Percentiles rank a stretch among this genome's conserved stretches.
Evolutionary conservation across 1,140 invertebrate genomes (phyloP).

Genomic region (Drosophila ohnishii): DNA sequence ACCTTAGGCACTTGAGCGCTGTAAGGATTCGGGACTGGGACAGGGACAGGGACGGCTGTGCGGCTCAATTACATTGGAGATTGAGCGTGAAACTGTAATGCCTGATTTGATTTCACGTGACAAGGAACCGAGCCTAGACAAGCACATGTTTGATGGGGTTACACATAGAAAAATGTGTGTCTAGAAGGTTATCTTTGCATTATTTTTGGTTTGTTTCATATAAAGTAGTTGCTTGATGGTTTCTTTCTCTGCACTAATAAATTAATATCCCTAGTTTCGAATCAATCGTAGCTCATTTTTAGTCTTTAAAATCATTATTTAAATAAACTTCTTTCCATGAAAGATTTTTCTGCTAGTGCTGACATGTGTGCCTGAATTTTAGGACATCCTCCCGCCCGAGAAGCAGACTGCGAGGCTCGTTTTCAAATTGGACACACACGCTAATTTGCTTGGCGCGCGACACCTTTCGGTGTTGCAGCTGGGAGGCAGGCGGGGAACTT

Average conservation of each 20-base stretch:
- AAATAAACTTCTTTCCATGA: not conserved
- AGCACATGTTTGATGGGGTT: constrained; percentile 1
- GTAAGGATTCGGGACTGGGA: constrained; percentile 24
- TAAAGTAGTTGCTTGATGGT: not conserved
- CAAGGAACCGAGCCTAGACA: constrained; percentile 50
- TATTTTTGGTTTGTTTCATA: not conserved
- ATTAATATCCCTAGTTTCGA: not conserved
- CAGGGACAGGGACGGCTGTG: constrained; percentile 64
- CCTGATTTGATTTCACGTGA: constrained; percentile 80
- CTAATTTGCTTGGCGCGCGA: constrained; percentile 80
- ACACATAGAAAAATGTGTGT: constrained; percentile 18
- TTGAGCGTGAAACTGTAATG: constrained; percentile 80
- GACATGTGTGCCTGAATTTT: constrained; percentile 5
- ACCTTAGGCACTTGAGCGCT: constrained; percentile 15
- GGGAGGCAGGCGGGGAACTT: not conserved
- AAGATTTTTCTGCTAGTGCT: constrained; percentile 14
- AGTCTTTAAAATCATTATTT: not conserved
- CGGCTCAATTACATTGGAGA: constrained; percentile 74
- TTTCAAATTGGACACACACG: constrained; percentile 75
- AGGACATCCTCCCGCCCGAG: constrained; percentile 30
- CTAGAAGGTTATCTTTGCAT: not conserved
- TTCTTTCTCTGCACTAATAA: not conserved
- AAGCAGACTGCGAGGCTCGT: constrained; percentile 52
- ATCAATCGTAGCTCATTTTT: not conserved
- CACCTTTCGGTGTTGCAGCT: constrained; percentile 48